Evolutionary conservation across 2,888 invertebrate genomes (phyloP).

Genomic region (Apeira syringaria): DNA sequence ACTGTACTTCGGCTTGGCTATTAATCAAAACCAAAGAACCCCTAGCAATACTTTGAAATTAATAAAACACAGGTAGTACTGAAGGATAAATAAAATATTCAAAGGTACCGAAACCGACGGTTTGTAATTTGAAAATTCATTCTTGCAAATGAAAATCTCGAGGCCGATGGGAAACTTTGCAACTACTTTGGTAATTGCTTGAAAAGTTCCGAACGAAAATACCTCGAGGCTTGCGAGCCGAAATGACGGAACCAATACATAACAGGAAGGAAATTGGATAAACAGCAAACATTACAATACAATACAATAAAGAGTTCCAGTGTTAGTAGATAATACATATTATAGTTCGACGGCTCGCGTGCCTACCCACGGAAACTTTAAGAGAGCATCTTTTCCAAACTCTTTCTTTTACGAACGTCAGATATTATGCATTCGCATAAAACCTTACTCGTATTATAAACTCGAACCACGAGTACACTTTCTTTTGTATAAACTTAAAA

Average conservation of each 20-base stretch:
- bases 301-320: too few relatives aligned
- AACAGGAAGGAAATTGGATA: conserved; percentile 43
- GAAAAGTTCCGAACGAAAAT: conserved; percentile 63
- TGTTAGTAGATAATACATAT: too few relatives aligned
- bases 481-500: too few relatives aligned
- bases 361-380: too few relatives aligned
- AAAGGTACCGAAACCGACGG: conserved; percentile 27
- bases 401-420: too few relatives aligned
- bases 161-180: conserved; percentile 57
- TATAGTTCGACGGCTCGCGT: too few relatives aligned
- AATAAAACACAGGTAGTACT: conserved; percentile 17
- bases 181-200: conserved; percentile 74
- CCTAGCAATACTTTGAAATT: conserved; percentile 5
- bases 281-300: too few relatives aligned
- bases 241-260: conserved; percentile 53
- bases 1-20: conserved; percentile 1
- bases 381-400: too few relatives aligned
- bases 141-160: conserved; percentile 52
- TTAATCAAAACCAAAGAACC: conserved; percentile 11
- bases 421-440: too few relatives aligned
- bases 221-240: conserved; percentile 49
- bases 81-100: conserved; percentile 26
- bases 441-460: too few relatives aligned
- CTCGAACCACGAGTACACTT: too few relatives aligned
- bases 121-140: conserved; percentile 53